phyloP scores from a whole-genome alignment of 1,140 invertebrate species.

The Monochamus saltuarius region DNA sequence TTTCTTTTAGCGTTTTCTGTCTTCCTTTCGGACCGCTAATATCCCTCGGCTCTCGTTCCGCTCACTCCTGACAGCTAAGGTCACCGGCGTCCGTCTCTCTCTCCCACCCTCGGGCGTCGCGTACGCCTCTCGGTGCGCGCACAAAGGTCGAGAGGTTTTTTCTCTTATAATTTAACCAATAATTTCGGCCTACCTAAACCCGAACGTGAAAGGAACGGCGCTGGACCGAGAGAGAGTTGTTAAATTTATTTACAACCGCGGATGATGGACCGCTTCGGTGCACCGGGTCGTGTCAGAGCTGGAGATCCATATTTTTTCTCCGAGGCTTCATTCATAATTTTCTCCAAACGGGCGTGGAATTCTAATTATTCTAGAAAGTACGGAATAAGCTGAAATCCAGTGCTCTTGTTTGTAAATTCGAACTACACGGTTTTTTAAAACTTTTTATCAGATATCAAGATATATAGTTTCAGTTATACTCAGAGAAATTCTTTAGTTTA shows the following conservation, averaged over 20 bases:
- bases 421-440: too few species aligned
- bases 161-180: constrained; percentile 17
- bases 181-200: constrained; percentile 14
- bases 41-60: constrained; percentile 6
- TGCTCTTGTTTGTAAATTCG: too few species aligned
- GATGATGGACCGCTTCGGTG: neutral
- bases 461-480: too few species aligned
- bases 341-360: too few species aligned
- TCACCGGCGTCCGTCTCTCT: constrained; percentile 12
- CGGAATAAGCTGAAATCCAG: too few species aligned
- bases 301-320: too few species aligned
- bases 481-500: too few species aligned
- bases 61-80: constrained; percentile 20
- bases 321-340: too few species aligned
- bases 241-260: neutral
- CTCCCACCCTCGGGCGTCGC: constrained; percentile 2
- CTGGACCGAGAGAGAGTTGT: constrained; percentile 11
- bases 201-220: neutral
- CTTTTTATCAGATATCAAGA: too few species aligned
- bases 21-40: constrained; percentile 12
- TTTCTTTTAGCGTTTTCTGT: constrained; percentile 8
- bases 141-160: constrained; percentile 18
- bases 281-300: too few species aligned
- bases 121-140: constrained; percentile 8
- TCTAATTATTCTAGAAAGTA: too few species aligned